Evolutionary conservation across 2,888 invertebrate species (phyloP).

Genomic region (Chrysotoxum bicinctum): DNA sequence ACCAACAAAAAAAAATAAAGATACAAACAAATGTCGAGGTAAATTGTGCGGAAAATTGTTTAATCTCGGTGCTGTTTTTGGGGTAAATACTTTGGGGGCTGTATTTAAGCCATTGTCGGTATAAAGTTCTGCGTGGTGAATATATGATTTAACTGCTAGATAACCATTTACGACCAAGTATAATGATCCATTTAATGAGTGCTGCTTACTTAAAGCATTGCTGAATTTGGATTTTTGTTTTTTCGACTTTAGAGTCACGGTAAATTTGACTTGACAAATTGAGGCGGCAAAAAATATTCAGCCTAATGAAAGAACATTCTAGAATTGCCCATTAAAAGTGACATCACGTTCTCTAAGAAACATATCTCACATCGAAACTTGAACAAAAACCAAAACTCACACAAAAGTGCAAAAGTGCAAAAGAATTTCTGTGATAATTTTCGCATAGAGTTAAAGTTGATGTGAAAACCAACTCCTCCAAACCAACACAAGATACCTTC

Average conservation of each 20-base stretch:
- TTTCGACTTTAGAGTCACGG: neutral
- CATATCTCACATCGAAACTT: slow-evolving; percentile 19
- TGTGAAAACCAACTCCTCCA: neutral
- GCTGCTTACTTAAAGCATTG: slow-evolving; percentile 22
- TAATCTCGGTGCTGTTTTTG: slow-evolving; percentile 31
- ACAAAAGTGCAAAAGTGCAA: slow-evolving; percentile 1
- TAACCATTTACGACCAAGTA: slow-evolving; percentile 24
- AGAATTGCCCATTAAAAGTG: neutral
- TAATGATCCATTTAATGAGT: slow-evolving; percentile 24
- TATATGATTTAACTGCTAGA: slow-evolving; percentile 44
- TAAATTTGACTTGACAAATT: neutral
- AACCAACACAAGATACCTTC: neutral
- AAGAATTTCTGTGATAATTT: slow-evolving; percentile 37
- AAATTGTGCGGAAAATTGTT: slow-evolving; percentile 66
- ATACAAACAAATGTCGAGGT: slow-evolving; percentile 2
- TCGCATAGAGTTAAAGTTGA: slow-evolving; percentile 6
- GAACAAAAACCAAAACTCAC: neutral
- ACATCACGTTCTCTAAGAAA: neutral
- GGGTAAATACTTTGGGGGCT: neutral
- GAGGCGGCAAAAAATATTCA: neutral
- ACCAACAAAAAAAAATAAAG: neutral
- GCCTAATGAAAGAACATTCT: neutral
- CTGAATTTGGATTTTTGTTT: slow-evolving; percentile 1
- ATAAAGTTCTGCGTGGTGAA: slow-evolving; percentile 20
- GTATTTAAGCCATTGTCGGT: slow-evolving; percentile 21